Base-by-base conservation (phyloP, 2,888 invertebrate species). In the Azorinus chamasolen region DNA sequence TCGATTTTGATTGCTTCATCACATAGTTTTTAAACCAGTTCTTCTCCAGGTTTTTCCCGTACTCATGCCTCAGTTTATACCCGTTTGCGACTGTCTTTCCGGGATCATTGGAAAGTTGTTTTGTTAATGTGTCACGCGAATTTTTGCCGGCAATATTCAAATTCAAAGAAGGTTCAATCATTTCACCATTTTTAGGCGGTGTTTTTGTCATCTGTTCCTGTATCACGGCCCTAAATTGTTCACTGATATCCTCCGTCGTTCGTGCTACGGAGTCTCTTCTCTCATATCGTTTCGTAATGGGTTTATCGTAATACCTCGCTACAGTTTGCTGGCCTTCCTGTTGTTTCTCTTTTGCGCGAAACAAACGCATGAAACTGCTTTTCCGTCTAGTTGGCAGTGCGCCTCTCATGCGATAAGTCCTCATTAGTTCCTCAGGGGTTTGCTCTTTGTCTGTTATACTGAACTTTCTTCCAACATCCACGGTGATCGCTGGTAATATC, bases 21-120 rank as follows among this genome's bases (percentile, higher is more conserved):
- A 77, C 24, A 20, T 66, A 69, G 39, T 65, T 68, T 53, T 61
- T 74, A 58, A 80, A 83, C 83, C 83, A 83, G 32, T 83, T 83
- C 32, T 57, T 71, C 50, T 83, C 83, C 6, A 83, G 58, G 53
- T 83, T 83, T 77, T 77, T 81, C 0, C 81, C 79, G 66, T 83
- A 83, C 24, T 79, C 75, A 12, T 75, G 74, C n/a, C 83, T 57
- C 8, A 73, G 53, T 45, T 73, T 63, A 48, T 78, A 78, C 20
- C 66, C 62, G 8, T 8, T 27, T 18, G 61, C 37, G 6, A 27
- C 37, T 6, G 20, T 54, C 16, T 32, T 51, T 37, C 32, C 0
- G 6, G 12, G 25, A 25, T 64, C 41, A 10, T 20, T 37, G 6
- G 37, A 5, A 2, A 14, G 20, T n/a, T 22, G 45, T 16, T 46